Percentiles rank a stretch among this genome's conserved stretches.
These are phyloP conservation scores for Premnoplex brunnescens DNA, from an alignment of 2,797 vertebrate species.

Conservation along the genomic window DNA sequence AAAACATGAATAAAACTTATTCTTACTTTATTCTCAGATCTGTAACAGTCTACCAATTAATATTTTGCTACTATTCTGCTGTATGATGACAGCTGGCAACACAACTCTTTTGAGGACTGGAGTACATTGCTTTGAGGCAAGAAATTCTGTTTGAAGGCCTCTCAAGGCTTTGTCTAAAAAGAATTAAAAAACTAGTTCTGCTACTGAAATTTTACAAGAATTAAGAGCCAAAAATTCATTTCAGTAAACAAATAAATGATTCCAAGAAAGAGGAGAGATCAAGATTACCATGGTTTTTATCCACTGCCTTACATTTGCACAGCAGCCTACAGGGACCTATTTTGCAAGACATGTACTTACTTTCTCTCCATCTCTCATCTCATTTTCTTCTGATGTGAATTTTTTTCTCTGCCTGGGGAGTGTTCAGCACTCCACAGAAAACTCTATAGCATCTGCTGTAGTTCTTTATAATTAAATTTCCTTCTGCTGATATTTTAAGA, in stretches of 20 bases:
- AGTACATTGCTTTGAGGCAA: not conserved
- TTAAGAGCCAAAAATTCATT: not conserved
- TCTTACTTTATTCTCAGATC: not conserved
- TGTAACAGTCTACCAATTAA: not conserved
- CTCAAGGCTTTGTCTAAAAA: not conserved
- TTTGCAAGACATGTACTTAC: not conserved
- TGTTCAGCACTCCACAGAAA: not conserved
- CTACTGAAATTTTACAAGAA: not conserved
- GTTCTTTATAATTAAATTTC: not conserved
- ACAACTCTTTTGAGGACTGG: not conserved
- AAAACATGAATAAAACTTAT: not conserved
- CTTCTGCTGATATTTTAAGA: not conserved
- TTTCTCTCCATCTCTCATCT: not conserved
- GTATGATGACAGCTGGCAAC: not conserved
- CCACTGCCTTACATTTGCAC: not conserved
- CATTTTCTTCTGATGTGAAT: constrained; percentile 16
- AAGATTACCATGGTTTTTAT: not conserved
- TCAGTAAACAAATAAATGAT: constrained; percentile 5
- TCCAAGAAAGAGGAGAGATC: not conserved
- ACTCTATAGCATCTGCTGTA: not conserved
- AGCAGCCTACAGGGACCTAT: not conserved
- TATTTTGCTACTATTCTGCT: not conserved
- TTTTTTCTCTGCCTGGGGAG: not conserved
- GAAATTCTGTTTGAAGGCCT: not conserved
- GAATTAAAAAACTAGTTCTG: not conserved